A percentile compares a stretch with the other conserved stretches of the same genome.
These are phyloP conservation scores for Lepus oiostolus DNA, from an alignment of 2,797 vertebrate genomes.

Conservation along the genomic window DNA sequence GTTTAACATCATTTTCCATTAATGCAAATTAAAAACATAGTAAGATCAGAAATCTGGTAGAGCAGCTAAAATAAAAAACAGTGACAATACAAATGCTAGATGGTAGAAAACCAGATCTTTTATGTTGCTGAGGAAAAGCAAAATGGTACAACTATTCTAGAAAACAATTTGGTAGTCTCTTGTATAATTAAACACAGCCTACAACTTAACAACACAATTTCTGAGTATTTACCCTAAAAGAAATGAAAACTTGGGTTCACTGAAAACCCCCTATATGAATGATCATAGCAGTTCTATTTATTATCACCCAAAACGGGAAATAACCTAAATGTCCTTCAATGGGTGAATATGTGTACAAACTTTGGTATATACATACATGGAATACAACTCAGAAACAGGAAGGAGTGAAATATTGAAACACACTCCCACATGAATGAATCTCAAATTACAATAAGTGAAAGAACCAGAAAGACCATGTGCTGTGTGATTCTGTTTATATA, in stretches of 20 bases:
- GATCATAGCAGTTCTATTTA: neutral
- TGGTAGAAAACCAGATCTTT: neutral
- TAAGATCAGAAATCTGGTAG: neutral
- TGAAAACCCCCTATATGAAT: neutral
- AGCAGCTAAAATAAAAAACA: slow-evolving; percentile 18
- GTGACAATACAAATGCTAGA: neutral
- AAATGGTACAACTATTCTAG: neutral
- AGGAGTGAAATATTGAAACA: neutral
- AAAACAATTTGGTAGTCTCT: neutral
- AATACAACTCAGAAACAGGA: neutral
- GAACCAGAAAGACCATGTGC: neutral
- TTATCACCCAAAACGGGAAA: neutral
- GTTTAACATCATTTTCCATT: neutral
- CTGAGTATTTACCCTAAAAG: neutral
- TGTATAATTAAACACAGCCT: slow-evolving; percentile 24
- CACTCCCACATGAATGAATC: neutral
- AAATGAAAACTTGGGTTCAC: neutral
- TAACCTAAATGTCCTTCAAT: too few relatives aligned
- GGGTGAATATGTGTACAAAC: neutral
- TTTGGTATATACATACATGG: neutral
- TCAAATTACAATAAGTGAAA: neutral
- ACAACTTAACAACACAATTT: neutral
- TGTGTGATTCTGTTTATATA: neutral
- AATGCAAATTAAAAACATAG: neutral
- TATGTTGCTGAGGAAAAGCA: neutral